Conservation (phyloP, 2,797 vertebrate genomes). For the Danio albolineatus region DNA sequence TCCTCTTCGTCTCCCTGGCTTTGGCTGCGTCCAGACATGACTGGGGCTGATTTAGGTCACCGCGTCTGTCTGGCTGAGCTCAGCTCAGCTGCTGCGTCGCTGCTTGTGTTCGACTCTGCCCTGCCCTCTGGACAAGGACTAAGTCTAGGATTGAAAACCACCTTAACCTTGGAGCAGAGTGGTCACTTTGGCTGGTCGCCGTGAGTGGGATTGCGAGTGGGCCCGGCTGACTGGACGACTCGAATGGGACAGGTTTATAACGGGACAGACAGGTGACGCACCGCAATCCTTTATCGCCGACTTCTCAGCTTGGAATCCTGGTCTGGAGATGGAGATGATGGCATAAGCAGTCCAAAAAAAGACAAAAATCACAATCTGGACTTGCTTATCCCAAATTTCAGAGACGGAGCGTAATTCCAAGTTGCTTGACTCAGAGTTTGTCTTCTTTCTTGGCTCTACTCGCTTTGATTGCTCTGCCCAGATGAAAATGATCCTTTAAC, state of each 20-base stretch:
- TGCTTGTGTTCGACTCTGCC: slow-evolving; percentile 24
- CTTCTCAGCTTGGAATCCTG: slow-evolving; percentile 11
- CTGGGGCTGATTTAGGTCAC: slow-evolving; percentile 84
- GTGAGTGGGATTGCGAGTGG: slow-evolving; percentile 23
- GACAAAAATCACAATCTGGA: slow-evolving; percentile 14
- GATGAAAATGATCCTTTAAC: slow-evolving; percentile 36
- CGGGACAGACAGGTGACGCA: not conserved
- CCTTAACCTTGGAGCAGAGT: not conserved
- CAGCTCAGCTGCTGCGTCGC: slow-evolving; percentile 55
- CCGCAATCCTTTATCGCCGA: slow-evolving; percentile 15
- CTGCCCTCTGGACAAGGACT: slow-evolving; percentile 24
- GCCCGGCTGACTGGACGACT: slow-evolving; percentile 40
- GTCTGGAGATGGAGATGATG: not conserved
- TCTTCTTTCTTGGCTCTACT: slow-evolving; percentile 11
- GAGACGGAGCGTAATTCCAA: slow-evolving; percentile 53
- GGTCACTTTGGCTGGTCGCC: not conserved
- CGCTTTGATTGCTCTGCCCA: slow-evolving; percentile 13
- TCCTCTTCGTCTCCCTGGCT: slow-evolving; percentile 36
- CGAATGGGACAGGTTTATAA: not conserved
- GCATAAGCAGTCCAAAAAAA: slow-evolving; percentile 52
- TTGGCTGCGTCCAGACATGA: slow-evolving; percentile 77
- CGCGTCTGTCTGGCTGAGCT: slow-evolving; percentile 70
- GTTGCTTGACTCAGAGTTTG: slow-evolving; percentile 34
- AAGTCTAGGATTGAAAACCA: slow-evolving; percentile 15
- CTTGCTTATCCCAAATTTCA: slow-evolving; percentile 23